These are phyloP conservation scores for Osmoderma eremita DNA, from an alignment of 2,888 invertebrate genomes.

Conservation along the genomic window DNA sequence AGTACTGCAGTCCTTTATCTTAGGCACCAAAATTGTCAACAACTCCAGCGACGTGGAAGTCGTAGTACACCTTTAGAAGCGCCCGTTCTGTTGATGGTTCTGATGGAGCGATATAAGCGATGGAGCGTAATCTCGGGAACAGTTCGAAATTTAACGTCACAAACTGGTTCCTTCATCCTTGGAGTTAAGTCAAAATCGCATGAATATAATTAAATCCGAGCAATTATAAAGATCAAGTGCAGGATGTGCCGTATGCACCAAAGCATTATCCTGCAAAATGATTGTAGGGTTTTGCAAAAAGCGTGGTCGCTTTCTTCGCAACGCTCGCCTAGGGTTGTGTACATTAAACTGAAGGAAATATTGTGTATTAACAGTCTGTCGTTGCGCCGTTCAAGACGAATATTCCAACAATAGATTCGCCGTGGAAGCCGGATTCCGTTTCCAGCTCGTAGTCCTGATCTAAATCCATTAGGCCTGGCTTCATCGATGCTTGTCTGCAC, in stretches of 20 bases:
- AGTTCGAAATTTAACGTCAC: background rate
- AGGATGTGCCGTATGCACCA: background rate
- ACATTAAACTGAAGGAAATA: background rate
- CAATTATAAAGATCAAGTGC: background rate
- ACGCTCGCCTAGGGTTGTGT: no score
- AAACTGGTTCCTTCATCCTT: no score
- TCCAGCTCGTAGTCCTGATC: no score
- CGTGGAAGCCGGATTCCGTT: no score
- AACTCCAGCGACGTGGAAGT: background rate
- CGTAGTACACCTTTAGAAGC: background rate
- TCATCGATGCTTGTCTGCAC: no score
- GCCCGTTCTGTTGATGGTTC: no score
- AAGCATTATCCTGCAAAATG: conserved; percentile 2
- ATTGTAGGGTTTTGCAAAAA: background rate
- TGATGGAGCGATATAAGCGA: background rate
- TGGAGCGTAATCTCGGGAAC: conserved; percentile 1
- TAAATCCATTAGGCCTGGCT: no score
- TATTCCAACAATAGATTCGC: no score
- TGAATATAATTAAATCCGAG: background rate
- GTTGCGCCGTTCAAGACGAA: no score
- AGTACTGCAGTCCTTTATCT: background rate
- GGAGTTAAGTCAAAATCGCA: background rate
- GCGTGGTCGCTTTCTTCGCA: background rate
- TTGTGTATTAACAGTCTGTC: background rate
- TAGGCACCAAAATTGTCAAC: background rate